Evolutionary conservation across 2,888 invertebrate genomes (phyloP), one percentile per base, ranked within the genome.

Genomic region (Mycalesis mineus): DNA sequence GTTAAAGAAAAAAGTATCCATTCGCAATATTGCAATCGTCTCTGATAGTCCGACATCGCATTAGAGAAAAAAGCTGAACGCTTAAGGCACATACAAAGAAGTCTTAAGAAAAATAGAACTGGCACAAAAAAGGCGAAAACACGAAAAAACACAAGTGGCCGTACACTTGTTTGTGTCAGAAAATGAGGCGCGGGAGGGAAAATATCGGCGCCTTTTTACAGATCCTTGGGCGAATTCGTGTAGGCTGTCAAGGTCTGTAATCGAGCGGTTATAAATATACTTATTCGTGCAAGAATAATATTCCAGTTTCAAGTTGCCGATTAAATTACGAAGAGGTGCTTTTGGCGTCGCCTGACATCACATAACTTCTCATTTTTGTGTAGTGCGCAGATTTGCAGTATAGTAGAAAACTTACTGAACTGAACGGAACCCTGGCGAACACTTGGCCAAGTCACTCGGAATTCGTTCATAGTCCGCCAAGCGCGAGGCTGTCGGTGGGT

Each of bases 161-260:
- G 56, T 62, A 65, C 66, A 67, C 68, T 68, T 64, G 69, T 67
- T 68, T 68, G 68, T 62, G 55, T 58, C 62, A 58, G 61, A 64
- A 65, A 69, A 67, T 67, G 69, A 67, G 67, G 61, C 64, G 60
- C 58, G 41, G 60, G 17, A 55, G 55, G 55, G 60, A 62, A 63
- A 67, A 62, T 63, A 55, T 61, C 63, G 61, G 55, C 48, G 40
- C 49, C 61, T 62, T 63, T 63, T 63, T 61, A 59, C 60, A 57
- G 66, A 65, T 61, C 63, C 63, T 37, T 9, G 8, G n/a, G 33
- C 48, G 53, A 57, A 61, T 55, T 2, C n/a, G 22, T 11, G 11
- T 36, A 36, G 11, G 11, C 11, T 4, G 11, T 22, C 2, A 22
- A 22, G 22, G 22, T 22, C 22, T 22, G 22, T 22, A 5, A 22